Percentiles rank a stretch among this genome's conserved stretches.
Conservation (phyloP, 1,140 invertebrate species). For the Mylabris phalerata region DNA sequence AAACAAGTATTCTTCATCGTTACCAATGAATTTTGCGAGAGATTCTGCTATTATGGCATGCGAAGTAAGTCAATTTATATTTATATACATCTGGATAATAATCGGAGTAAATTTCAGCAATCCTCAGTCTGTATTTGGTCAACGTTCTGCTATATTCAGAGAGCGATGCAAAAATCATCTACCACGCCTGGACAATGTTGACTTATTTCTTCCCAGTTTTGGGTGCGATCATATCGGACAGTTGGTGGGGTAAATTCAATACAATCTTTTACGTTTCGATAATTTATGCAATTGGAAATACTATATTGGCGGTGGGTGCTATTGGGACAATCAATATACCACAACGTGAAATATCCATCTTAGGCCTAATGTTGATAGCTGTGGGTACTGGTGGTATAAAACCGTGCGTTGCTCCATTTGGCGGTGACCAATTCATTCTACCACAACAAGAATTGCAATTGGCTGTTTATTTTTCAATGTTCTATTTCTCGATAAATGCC, state of each 20-base stretch:
- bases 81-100: too few species aligned
- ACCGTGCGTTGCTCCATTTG: conserved; percentile 94
- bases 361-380: conserved; percentile 82
- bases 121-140: conserved; percentile 72
- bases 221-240: conserved; percentile 84
- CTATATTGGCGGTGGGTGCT: conserved; percentile 66
- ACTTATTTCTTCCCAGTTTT: conserved; percentile 82
- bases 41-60: conserved; percentile 83
- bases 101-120: conserved; percentile 50
- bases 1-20: conserved; percentile 58
- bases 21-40: conserved; percentile 82
- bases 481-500: conserved; percentile 90
- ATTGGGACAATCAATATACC: conserved; percentile 50
- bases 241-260: conserved; percentile 77
- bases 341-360: conserved; percentile 58
- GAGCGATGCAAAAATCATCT: conserved; percentile 68
- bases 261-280: conserved; percentile 85
- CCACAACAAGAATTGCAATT: conserved; percentile 72
- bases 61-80: conserved; percentile 54
- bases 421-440: conserved; percentile 89
- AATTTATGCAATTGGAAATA: conserved; percentile 78
- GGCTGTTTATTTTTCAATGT: conserved; percentile 83
- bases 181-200: conserved; percentile 76
- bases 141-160: conserved; percentile 59
- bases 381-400: conserved; percentile 95